Base-by-base conservation (phyloP, 2,888 invertebrate species). In the Acrobasis suavella region DNA sequence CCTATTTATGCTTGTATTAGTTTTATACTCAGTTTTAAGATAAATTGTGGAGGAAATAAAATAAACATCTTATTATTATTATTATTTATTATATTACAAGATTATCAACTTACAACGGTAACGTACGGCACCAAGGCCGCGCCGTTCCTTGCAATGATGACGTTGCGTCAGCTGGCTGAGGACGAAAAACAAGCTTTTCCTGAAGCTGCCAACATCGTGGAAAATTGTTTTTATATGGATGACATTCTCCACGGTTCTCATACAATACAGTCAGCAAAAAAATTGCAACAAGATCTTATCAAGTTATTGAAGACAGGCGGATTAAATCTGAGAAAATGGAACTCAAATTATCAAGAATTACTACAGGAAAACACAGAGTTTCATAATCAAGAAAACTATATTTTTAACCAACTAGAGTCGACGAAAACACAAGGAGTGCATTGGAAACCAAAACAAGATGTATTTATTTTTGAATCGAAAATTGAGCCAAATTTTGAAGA, bases 121-220 rank as follows among this genome's bases (percentile, higher is more conserved):
- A 69, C 70, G 0, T 66, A 65, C 42, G 65, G 68, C 9, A 65
- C 60, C 0, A 67, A 65, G 14, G 60, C 64, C 1, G 69, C 70
- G 8, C 71, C 70, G 0, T 72, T 65, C 64, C 14, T 68, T n/a
- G 70, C 72, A 9, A 67, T 73, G 68, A 70, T 69, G 68, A 72
- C 72, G 0, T 51, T 72, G 8, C 60, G 63, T 12, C 62, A 62
- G 39, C 37, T 69, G 37, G 68, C 69, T 1, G 10, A 17, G 10
- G 65, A 71, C 52, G 64, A 68, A 37, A 12, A 17, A 32, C 9
- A 39, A 5, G 60, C 60, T 9, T 65, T 55, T 37, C 64, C 65
- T 7, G 12, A 46, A 17, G 67, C 67, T 15, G 15, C 65, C 10
- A 9, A 55, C 16, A 52, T 61, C 8, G 2, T 64, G 6, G 6